A percentile compares a stretch with the other conserved stretches of the same genome.
Evolutionary conservation across 2,113 vertebrate species (phyloP).

Genomic region (Myiopsitta monachus): DNA sequence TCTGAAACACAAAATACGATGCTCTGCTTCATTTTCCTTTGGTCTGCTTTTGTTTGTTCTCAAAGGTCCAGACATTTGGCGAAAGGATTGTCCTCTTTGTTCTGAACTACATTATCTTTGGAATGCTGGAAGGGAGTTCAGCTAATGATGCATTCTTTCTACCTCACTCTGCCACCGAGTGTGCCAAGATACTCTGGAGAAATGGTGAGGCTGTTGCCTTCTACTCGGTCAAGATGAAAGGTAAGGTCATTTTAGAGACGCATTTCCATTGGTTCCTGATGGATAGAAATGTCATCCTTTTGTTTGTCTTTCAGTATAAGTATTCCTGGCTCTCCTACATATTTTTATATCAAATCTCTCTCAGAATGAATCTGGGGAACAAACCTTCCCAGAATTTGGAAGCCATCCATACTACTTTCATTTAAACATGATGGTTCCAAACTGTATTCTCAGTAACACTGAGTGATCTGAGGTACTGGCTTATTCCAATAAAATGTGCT

Average conservation of each 20-base stretch:
- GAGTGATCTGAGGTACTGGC: not conserved
- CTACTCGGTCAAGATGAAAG: constrained; percentile 89
- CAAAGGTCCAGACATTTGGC: constrained; percentile 84
- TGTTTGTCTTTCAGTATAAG: constrained; percentile 31
- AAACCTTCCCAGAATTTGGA: constrained; percentile 29
- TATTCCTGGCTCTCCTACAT: constrained; percentile 31
- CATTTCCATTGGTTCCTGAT: not conserved
- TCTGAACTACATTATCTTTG: constrained; percentile 86
- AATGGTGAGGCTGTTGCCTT: constrained; percentile 85
- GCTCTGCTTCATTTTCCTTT: constrained; percentile 15
- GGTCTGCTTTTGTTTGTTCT: constrained; percentile 37
- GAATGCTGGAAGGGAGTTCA: constrained; percentile 75
- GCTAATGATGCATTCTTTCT: constrained; percentile 81
- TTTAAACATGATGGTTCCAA: constrained; percentile 13
- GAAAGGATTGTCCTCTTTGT: constrained; percentile 91
- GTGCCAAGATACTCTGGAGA: constrained; percentile 88
- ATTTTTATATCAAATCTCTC: constrained; percentile 35
- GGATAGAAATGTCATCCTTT: constrained; percentile 6
- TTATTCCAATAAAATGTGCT: not conserved
- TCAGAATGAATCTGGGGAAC: constrained; percentile 15
- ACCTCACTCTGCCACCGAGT: constrained; percentile 79
- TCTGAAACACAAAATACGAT: not conserved
- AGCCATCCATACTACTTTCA: constrained; percentile 12
- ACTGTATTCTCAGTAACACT: not conserved
- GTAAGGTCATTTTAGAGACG: constrained; percentile 61